A percentile compares a stretch with the other conserved stretches of the same genome.
Conservation (phyloP, 2,888 invertebrate species). For the Augiades crinisus region DNA sequence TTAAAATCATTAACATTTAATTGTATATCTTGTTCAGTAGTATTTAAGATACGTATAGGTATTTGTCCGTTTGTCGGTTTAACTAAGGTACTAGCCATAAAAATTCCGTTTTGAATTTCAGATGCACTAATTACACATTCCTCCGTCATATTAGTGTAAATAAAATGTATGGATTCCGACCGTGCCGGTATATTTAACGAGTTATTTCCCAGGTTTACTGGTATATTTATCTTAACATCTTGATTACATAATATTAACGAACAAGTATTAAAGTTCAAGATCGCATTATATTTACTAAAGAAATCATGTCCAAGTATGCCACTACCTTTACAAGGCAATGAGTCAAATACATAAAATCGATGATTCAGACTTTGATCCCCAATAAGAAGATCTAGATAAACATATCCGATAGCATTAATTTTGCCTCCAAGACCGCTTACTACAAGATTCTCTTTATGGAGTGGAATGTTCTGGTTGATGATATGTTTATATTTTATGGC, state of each 20-base stretch:
- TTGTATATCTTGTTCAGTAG: slow-evolving; percentile 15
- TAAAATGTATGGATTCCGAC: slow-evolving; percentile 16
- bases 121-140: slow-evolving; percentile 17
- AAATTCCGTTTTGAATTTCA: slow-evolving; percentile 14
- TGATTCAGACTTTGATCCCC: background rate
- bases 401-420: background rate
- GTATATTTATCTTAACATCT: background rate
- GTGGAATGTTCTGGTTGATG: background rate
- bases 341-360: background rate
- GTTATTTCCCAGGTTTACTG: background rate
- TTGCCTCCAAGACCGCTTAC: background rate
- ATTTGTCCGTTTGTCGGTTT: slow-evolving; percentile 13
- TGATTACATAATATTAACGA: background rate
- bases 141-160: slow-evolving; percentile 2
- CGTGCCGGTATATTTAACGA: slow-evolving; percentile 1
- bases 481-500: background rate
- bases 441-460: background rate
- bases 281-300: slow-evolving; percentile 1
- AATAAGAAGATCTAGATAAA: background rate
- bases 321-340: slow-evolving; percentile 6
- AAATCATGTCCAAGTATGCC: slow-evolving; percentile 4
- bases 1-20: slow-evolving; percentile 14
- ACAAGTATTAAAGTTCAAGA: background rate
- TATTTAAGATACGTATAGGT: slow-evolving; percentile 28
- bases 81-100: slow-evolving; percentile 17